Percentiles rank a stretch among this genome's conserved stretches.
Conservation (phyloP, 2,888 invertebrate species). For the Epiblema foenella region DNA sequence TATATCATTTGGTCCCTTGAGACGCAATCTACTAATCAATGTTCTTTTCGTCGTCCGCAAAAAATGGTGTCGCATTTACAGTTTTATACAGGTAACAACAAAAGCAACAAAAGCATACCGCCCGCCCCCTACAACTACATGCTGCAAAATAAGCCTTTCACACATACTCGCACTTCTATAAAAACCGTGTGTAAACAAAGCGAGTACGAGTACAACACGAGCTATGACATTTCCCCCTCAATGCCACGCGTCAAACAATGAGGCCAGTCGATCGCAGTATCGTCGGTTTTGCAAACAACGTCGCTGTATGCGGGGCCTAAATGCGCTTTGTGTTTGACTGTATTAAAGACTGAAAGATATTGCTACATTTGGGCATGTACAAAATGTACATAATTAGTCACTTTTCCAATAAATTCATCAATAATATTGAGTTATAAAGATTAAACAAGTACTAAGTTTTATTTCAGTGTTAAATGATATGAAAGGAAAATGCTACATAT, state of each 20-base stretch:
- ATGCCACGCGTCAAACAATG: slow-evolving; percentile 55
- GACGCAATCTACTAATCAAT: too few relatives aligned
- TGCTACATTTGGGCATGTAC: background rate
- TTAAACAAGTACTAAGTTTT: background rate
- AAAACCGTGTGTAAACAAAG: slow-evolving; percentile 37
- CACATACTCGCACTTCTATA: slow-evolving; percentile 38
- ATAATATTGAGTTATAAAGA: background rate
- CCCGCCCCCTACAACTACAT: slow-evolving; percentile 5
- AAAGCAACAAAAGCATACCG: background rate
- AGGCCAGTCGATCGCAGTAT: slow-evolving; percentile 57
- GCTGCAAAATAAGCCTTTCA: slow-evolving; percentile 31
- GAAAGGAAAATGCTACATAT: background rate
- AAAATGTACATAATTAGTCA: background rate
- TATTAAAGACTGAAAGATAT: background rate
- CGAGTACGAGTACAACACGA: slow-evolving; percentile 39
- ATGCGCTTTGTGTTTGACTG: slow-evolving; percentile 22
- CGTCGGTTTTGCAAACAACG: slow-evolving; percentile 52
- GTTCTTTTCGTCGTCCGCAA: background rate
- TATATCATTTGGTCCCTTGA: too few relatives aligned
- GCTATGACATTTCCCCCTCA: slow-evolving; percentile 51
- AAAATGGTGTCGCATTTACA: background rate
- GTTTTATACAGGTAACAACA: slow-evolving; percentile 13
- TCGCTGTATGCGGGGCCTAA: slow-evolving; percentile 39
- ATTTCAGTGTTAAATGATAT: too few relatives aligned
- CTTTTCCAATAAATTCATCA: background rate